phyloP scores from a whole-genome alignment of 2,797 vertebrate species.

The Channallabes apus region DNA sequence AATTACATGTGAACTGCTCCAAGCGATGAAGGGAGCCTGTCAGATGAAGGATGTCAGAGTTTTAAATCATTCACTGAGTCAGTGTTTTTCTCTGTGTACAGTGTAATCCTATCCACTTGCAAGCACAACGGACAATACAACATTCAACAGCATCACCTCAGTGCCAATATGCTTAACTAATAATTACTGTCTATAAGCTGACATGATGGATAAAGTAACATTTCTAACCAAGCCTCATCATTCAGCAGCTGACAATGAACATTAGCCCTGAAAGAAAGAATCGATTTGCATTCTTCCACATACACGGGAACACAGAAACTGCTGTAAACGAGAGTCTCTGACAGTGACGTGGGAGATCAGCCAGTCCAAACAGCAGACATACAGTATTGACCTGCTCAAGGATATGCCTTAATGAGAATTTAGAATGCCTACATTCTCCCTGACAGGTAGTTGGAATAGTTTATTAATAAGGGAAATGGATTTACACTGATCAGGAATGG shows the following conservation, averaged over 20 bases:
- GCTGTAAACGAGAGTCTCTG: neutral
- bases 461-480: constrained; percentile 37
- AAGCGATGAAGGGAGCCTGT: constrained; percentile 29
- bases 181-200: constrained; percentile 28
- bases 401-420: constrained; percentile 37
- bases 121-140: constrained; percentile 19
- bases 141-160: constrained; percentile 6
- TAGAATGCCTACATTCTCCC: neutral
- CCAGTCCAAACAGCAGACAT: constrained; percentile 18
- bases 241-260: constrained; percentile 21
- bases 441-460: constrained; percentile 29
- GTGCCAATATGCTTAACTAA: constrained; percentile 25
- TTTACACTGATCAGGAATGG: constrained; percentile 3
- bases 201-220: constrained; percentile 24
- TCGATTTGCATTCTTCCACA: constrained; percentile 1
- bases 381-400: constrained; percentile 19
- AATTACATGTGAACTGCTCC: constrained; percentile 21
- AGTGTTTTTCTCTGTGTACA: constrained; percentile 14
- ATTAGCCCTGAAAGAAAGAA: neutral
- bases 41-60: constrained; percentile 31
- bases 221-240: constrained; percentile 27
- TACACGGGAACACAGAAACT: neutral
- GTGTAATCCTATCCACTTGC: neutral
- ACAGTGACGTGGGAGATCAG: constrained; percentile 4
- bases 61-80: constrained; percentile 43